Base-by-base conservation (phyloP, 2,888 invertebrate genomes). In the Drosophila birchii region DNA sequence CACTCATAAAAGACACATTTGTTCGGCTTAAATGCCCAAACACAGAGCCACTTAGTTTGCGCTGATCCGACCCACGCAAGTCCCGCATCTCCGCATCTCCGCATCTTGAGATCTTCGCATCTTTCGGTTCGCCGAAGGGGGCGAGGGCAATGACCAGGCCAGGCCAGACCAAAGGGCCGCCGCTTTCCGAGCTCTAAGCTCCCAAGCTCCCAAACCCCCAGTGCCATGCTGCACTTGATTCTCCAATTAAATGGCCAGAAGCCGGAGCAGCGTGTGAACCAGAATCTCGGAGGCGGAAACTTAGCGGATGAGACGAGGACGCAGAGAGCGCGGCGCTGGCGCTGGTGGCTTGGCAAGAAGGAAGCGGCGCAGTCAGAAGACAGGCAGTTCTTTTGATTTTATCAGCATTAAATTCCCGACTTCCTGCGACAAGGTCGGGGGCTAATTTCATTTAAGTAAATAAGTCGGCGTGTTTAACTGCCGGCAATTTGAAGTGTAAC, bases 361-460 rank as follows among this genome's bases (percentile, higher is more conserved):
- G 16, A 47, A 49, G 49, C 34, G 36, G 70, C 51, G 58, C 83
- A 73, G 55, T n/a, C 56, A 47, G 63, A 20, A 58, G 61, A 58
- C 54, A 41, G 59, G 41, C 51, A 47, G 54, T 26, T 75, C 59
- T 68, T 84, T 55, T 79, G 87, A 88, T 88, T 78, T 84, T 89
- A 85, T 84, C 89, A 81, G 85, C 62, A 34, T 53, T 70, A 61
- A 81, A 87, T 81, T 69, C 72, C 54, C 76, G 57, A 85, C 88
- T 85, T 89, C 84, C 84, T 85, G 84, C 75, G 81, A 72, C 87
- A 84, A 84, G 85, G 82, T 84, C 81, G 85, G 61, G 53, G 67
- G 77, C 77, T 78, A 89, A 89, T 86, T 84, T 84, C 79, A 87
- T 77, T 82, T 76, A 84, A 88, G 73, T 81, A 88, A 86, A 88